These are phyloP conservation scores for Nannospalax galili DNA, from an alignment of 2,113 vertebrate species.

Conservation along the genomic window DNA sequence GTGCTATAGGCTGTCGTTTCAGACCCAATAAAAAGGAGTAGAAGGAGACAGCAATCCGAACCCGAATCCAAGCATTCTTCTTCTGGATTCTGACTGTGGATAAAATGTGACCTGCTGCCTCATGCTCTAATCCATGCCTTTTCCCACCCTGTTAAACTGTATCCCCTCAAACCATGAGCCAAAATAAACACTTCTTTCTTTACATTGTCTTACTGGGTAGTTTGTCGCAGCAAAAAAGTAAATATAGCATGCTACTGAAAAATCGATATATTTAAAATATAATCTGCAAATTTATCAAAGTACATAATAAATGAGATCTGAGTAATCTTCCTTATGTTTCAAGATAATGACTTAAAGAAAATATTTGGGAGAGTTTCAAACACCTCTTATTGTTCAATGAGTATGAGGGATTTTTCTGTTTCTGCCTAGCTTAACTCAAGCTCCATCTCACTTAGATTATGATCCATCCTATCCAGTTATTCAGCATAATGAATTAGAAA, in stretches of 20 bases:
- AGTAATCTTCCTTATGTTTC: neutral
- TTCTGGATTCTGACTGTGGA: no score
- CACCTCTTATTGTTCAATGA: neutral
- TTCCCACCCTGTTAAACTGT: neutral
- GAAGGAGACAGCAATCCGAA: neutral
- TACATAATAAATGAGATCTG: neutral
- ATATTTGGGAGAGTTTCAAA: neutral
- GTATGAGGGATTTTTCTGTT: neutral
- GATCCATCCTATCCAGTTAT: neutral
- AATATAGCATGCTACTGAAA: neutral
- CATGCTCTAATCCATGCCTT: no score
- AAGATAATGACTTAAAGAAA: neutral
- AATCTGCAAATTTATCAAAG: neutral
- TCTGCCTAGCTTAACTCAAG: neutral
- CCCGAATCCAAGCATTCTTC: no score
- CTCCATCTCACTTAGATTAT: neutral
- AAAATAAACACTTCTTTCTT: no score
- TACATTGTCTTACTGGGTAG: neutral
- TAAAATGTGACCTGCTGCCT: neutral
- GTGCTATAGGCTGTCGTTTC: no score
- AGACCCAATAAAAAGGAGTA: neutral
- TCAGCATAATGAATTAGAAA: neutral
- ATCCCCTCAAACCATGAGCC: no score
- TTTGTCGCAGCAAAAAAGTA: neutral
- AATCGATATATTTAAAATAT: neutral